Evolutionary conservation across 2,888 invertebrate genomes (phyloP), one percentile per base, ranked within the genome.

Genomic region (Eupithecia abbreviata): DNA sequence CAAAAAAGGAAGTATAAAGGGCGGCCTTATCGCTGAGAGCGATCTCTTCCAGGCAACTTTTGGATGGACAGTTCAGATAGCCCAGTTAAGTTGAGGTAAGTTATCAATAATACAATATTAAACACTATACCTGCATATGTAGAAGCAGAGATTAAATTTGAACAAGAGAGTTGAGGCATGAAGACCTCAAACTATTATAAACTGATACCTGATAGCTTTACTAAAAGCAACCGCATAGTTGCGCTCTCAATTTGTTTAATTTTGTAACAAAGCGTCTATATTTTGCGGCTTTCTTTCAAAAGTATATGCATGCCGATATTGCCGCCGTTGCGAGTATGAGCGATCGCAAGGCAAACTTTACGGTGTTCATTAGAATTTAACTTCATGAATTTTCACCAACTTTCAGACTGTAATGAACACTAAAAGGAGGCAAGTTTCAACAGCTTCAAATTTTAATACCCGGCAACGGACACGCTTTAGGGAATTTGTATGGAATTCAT

Each of bases 321-420:
- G 80, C 72, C 66, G 71, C 80, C 75, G 84, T 81, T 9, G 12
- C 10, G 30, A 62, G 12, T 85, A 85, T 86, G 86, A 89, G 87
- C 87, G 89, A 90, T 88, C 86, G 88, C 80, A 77, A 47, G 67
- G 85, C 86, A 94, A 94, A 93, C 93, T 93, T 82, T 78, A 87
- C 88, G 90, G 90, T 91, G 93, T 93, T 95, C 94, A 93, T 94
- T 94, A 95, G 93, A 94, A 94, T 90, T 94, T 93, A 90, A 90
- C 93, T 92, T 92, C 89, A 90, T 93, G 94, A 93, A 93, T 93
- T 93, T 94, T 90, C 78, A 88, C 87, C 90, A 94, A 94, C 94
- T 94, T 93, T 92, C 90, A 90, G 75, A 87, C 90, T 79, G 91
- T 95, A 93, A 95, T 93, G 93, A 94, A 93, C 93, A 93, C 92